These are phyloP conservation scores for Blomia tropicalis DNA, from an alignment of 2,888 invertebrate genomes.

Conservation along the genomic window DNA sequence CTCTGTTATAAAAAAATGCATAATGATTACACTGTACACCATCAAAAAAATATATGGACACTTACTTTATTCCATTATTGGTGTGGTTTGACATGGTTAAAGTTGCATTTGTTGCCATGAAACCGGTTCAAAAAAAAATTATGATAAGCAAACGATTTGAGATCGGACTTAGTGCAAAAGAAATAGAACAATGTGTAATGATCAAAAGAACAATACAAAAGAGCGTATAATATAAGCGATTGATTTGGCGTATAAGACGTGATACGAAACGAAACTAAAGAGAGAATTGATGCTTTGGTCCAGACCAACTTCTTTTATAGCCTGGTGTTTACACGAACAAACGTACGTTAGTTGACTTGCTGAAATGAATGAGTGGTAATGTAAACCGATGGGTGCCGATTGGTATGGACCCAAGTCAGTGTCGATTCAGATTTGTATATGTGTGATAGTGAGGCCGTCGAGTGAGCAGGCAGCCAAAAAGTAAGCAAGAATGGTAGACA, in stretches of 20 bases:
- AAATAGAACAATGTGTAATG: no score
- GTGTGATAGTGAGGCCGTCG: neutral
- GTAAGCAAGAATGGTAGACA: neutral
- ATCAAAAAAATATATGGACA: neutral
- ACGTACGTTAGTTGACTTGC: neutral
- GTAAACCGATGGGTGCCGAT: neutral
- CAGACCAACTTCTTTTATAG: neutral
- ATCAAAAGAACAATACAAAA: neutral
- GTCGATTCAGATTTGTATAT: neutral
- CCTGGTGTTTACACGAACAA: neutral
- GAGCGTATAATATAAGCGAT: no score
- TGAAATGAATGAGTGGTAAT: no score
- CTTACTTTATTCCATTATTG: constrained; percentile 21
- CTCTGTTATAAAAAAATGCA: constrained; percentile 5
- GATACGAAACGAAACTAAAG: neutral
- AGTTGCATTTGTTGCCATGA: constrained; percentile 16
- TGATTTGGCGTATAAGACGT: neutral
- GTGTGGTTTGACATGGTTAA: constrained; percentile 13
- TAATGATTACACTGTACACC: neutral
- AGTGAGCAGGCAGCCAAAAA: no score
- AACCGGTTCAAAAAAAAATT: neutral
- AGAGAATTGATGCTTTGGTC: neutral
- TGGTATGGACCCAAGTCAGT: neutral
- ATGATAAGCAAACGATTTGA: neutral
- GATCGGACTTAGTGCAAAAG: no score